A percentile compares a stretch with the other conserved stretches of the same genome.
phyloP scores from a whole-genome alignment of 2,888 invertebrate genomes.

The Ochropleura plecta region DNA sequence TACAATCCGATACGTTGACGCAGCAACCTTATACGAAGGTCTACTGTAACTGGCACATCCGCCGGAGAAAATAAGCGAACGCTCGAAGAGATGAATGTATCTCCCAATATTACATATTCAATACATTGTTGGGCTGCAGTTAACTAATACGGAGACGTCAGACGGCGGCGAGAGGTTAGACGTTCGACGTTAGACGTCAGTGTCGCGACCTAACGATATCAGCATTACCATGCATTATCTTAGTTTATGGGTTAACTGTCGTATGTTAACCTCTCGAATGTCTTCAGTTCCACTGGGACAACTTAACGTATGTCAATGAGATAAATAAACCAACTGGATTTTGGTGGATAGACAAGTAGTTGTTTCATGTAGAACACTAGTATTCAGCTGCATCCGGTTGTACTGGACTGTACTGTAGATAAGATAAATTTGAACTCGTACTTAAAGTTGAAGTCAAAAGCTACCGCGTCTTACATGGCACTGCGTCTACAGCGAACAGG shows the following conservation, averaged over 20 bases:
- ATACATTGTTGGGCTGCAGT: background rate
- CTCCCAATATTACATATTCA: constrained; percentile 9
- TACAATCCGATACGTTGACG: too few species aligned
- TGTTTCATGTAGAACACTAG: too few species aligned
- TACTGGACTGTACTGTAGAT: too few species aligned
- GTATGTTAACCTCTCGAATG: background rate
- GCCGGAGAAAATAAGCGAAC: constrained; percentile 5
- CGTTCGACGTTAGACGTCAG: background rate
- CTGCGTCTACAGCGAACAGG: constrained; percentile 6
- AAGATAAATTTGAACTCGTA: too few species aligned
- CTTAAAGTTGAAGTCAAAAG: background rate
- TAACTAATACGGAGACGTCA: constrained; percentile 1
- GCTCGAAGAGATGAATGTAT: constrained; percentile 16
- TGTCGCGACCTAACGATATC: background rate
- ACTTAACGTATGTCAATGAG: too few species aligned
- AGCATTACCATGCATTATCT: background rate
- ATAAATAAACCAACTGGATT: too few species aligned
- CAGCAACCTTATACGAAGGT: background rate
- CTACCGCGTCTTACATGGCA: background rate
- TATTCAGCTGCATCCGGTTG: too few species aligned
- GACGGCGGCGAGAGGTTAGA: background rate
- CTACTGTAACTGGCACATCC: background rate
- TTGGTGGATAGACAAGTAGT: too few species aligned
- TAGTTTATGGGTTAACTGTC: background rate
- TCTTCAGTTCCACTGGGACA: too few species aligned